A percentile compares a stretch with the other conserved stretches of the same genome.
phyloP scores from a whole-genome alignment of 2,113 vertebrate species.

The Rhinogobius similis region DNA sequence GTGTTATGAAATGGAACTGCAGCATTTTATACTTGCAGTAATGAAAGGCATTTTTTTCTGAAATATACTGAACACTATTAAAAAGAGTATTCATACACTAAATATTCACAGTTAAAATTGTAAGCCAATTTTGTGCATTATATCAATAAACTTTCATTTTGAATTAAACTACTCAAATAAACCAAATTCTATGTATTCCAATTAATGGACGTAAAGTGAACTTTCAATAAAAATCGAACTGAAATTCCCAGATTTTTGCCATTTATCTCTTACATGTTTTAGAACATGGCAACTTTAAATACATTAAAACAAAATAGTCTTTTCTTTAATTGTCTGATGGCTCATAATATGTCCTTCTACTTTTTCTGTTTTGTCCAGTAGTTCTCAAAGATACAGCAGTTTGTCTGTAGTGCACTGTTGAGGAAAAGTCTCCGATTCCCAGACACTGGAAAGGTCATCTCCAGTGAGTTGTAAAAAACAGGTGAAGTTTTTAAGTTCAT shows the following conservation, averaged over 20 bases:
- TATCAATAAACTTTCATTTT: too few species aligned
- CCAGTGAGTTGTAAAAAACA: background rate
- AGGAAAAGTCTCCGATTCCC: slow-evolving; percentile 30
- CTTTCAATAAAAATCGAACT: slow-evolving; percentile 10
- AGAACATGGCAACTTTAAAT: slow-evolving; percentile 11
- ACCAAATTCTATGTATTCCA: background rate
- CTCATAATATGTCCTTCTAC: slow-evolving; percentile 13
- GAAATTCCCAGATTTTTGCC: background rate
- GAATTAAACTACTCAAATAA: background rate
- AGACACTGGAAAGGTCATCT: background rate
- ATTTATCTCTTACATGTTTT: background rate
- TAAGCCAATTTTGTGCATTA: background rate
- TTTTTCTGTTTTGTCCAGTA: slow-evolving; percentile 14
- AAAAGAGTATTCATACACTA: too few species aligned
- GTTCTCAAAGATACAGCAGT: slow-evolving; percentile 23
- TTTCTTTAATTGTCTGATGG: background rate
- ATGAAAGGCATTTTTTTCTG: background rate
- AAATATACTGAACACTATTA: background rate
- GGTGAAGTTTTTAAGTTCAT: background rate
- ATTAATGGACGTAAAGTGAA: background rate
- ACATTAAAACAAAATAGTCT: background rate
- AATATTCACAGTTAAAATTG: too few species aligned
- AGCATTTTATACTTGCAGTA: background rate
- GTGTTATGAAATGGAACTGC: background rate
- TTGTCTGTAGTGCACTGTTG: slow-evolving; percentile 43